phyloP scores from a whole-genome alignment of 2,888 invertebrate genomes.

The Rhynchonema sp. region DNA sequence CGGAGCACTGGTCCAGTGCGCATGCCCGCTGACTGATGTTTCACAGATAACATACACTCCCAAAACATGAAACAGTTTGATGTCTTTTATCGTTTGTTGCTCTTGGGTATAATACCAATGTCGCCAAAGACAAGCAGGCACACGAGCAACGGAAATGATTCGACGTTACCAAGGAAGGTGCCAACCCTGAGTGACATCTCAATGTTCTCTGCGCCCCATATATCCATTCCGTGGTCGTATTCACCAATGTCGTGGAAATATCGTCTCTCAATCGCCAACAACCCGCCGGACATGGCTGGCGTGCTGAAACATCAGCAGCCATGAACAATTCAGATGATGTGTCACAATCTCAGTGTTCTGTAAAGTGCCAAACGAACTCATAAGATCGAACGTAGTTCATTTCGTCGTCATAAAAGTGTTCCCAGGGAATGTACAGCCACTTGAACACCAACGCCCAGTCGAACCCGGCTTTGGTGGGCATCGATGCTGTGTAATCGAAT shows the following conservation, averaged over 20 bases:
- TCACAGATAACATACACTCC: no score
- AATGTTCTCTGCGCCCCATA: slow-evolving; percentile 91
- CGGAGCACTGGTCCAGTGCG: no score
- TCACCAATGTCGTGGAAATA: slow-evolving; percentile 94
- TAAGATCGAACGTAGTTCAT: slow-evolving; percentile 40
- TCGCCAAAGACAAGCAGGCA: no score
- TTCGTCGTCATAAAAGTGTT: slow-evolving; percentile 41
- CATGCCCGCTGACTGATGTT: no score
- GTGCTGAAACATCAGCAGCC: slow-evolving; percentile 36
- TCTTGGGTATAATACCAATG: no score
- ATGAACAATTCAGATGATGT: background rate
- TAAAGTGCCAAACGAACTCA: slow-evolving; percentile 10
- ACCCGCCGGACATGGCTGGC: slow-evolving; percentile 93
- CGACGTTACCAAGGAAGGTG: no score
- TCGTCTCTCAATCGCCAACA: slow-evolving; percentile 70
- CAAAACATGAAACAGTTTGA: no score
- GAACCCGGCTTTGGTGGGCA: slow-evolving; percentile 96
- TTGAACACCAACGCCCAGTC: slow-evolving; percentile 98
- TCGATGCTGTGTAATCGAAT: slow-evolving; percentile 90
- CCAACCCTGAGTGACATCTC: slow-evolving; percentile 81
- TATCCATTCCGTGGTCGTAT: slow-evolving; percentile 98
- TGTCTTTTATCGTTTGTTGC: no score
- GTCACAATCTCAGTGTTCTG: background rate
- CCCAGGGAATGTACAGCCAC: slow-evolving; percentile 55
- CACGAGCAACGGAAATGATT: background rate